A percentile compares a stretch with the other conserved stretches of the same genome.
These are phyloP conservation scores for Malacosoma neustria DNA, from an alignment of 2,888 invertebrate species.

Conservation along the genomic window DNA sequence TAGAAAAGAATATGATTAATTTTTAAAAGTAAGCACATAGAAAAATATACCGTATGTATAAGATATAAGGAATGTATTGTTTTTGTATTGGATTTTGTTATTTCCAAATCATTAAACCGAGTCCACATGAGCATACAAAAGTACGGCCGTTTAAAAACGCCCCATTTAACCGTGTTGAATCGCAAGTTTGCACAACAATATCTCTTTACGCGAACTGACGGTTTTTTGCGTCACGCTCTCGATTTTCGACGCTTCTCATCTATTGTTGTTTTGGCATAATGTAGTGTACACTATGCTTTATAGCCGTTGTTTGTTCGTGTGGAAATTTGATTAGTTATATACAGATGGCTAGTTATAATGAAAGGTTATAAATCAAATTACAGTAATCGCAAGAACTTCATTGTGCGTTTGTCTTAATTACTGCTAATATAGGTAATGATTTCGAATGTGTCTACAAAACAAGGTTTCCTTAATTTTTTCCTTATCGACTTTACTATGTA, in stretches of 20 bases:
- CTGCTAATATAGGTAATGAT: no score
- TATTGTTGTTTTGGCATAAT: constrained; percentile 19
- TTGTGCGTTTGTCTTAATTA: no score
- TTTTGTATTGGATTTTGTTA: constrained; percentile 12
- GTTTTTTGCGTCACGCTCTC: constrained; percentile 38
- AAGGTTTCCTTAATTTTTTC: no score
- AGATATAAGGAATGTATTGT: constrained; percentile 1
- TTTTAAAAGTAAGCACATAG: not conserved
- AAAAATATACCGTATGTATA: constrained; percentile 1
- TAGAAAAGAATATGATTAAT: not conserved
- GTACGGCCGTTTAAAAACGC: constrained; percentile 52
- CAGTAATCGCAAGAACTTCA: no score
- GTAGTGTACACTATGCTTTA: constrained; percentile 34
- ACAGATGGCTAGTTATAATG: constrained; percentile 38
- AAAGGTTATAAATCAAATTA: constrained; percentile 4
- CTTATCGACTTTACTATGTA: no score
- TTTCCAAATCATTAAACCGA: constrained; percentile 66
- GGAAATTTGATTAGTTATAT: constrained; percentile 68
- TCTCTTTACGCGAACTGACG: constrained; percentile 63
- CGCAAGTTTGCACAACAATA: constrained; percentile 69
- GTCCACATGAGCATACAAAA: constrained; percentile 55
- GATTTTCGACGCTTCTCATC: constrained; percentile 1
- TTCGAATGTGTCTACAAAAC: no score
- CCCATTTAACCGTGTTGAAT: constrained; percentile 69
- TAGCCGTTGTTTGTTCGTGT: constrained; percentile 48